Base-by-base conservation (phyloP, 2,797 vertebrate genomes). In the Poeciliopsis infans region DNA sequence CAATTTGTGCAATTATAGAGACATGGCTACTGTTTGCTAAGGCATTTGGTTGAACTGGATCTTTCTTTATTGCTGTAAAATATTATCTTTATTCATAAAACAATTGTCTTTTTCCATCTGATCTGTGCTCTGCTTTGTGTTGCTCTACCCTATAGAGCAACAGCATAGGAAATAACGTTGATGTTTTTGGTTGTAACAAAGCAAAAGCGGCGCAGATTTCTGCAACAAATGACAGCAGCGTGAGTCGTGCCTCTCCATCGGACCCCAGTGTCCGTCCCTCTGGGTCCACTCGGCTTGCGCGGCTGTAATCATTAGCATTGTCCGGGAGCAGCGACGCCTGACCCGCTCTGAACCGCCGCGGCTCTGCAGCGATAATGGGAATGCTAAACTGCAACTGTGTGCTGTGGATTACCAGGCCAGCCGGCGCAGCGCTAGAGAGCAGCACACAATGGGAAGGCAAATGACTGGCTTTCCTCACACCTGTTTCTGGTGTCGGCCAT, bases 381-480 rank as follows among this genome's bases (percentile, higher is more conserved):
- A 83, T 86, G 91, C 92, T 92, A 87, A 91, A 92, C 87, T 93
- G 88, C 92, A 92, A 61, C 87, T 92, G 92, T 93, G 88, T 79
- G 86, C 89, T 45, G 80, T 92, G 93, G 92, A 92, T 92, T 91
- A 92, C 87, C 84, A 86, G 85, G 28, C 83, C 83, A 81, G 82
- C 75, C 83, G 85, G 78, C 80, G 86, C 85, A 86, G 70, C 86
- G 87, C 89, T 80, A 71, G 76, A 86, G 78, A 83, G 79, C 77
- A 84, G 33, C 66, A 75, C 74, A 92, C 88, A 90, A 91, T 82
- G 68, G 73, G 74, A 57, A 55, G 43, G 83, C 83, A 89, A 90
- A 85, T 85, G 83, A 85, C 76, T 31, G 83, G 84, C 83, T 89
- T 88, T 89, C 86, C 87, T 7, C 86, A 86, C 87, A 90, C 88